Evolutionary conservation across 2,888 invertebrate genomes (phyloP).

Genomic region (Torymus tubicola): DNA sequence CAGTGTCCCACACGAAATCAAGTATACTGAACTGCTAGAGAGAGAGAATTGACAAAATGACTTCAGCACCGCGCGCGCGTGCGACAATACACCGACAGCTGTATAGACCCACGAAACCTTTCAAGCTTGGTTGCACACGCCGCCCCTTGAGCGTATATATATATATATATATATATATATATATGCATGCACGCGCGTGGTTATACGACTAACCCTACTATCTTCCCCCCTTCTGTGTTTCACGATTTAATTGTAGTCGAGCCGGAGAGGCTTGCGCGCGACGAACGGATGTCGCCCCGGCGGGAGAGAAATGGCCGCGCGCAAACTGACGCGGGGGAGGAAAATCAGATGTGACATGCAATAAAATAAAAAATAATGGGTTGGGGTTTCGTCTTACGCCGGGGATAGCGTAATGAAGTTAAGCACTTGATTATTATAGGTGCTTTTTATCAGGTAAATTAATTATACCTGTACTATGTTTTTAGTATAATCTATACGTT

Average conservation of each 20-base stretch:
- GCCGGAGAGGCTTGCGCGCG: conserved; percentile 30
- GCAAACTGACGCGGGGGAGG: conserved; percentile 7
- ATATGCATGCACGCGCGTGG: no score
- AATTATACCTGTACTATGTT: no score
- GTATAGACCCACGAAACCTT: conserved; percentile 56
- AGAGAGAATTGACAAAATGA: conserved; percentile 41
- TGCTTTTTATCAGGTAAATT: no score
- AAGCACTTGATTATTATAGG: no score
- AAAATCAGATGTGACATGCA: conserved; percentile 43
- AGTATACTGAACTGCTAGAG: neutral
- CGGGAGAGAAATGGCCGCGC: conserved; percentile 23
- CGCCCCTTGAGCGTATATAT: conserved; percentile 40
- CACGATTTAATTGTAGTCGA: conserved; percentile 67
- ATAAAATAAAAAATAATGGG: conserved; percentile 30
- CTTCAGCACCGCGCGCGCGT: conserved; percentile 26
- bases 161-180: no score
- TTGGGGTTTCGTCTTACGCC: no score
- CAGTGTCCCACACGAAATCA: neutral
- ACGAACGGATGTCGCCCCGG: conserved; percentile 41
- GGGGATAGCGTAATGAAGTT: no score
- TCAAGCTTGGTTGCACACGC: conserved; percentile 47
- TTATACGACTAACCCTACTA: no score
- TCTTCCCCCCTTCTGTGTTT: conserved; percentile 57
- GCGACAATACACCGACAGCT: conserved; percentile 59
- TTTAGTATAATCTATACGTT: no score